Evolutionary conservation across 2,888 invertebrate species (phyloP).

Genomic region (Apodemia zela): DNA sequence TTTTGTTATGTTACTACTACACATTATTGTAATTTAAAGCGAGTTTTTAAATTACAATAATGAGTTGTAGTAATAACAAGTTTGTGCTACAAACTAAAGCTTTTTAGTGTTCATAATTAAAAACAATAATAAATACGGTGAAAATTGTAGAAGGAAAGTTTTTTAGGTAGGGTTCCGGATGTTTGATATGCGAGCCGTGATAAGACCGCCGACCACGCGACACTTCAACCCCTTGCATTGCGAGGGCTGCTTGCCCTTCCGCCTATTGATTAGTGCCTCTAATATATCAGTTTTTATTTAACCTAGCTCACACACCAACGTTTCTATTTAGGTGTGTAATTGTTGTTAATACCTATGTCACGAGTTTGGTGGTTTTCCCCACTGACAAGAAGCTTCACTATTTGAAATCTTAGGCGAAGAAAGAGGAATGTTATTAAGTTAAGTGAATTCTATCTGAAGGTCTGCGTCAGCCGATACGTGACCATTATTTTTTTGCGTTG

Average conservation of each 20-base stretch:
- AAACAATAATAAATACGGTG: slow-evolving; percentile 20
- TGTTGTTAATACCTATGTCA: background rate
- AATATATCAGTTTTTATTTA: slow-evolving; percentile 41
- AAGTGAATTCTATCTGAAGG: too few relatives aligned
- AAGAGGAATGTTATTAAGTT: too few relatives aligned
- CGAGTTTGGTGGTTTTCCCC: background rate
- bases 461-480: too few relatives aligned
- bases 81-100: background rate
- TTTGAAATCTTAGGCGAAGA: too few relatives aligned
- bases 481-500: too few relatives aligned
- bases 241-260: slow-evolving; percentile 71
- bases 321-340: background rate
- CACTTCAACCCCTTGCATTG: slow-evolving; percentile 72
- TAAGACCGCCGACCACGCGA: slow-evolving; percentile 69
- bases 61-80: background rate
- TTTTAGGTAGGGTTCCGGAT: slow-evolving; percentile 53
- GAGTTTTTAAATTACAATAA: background rate
- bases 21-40: background rate
- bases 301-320: background rate
- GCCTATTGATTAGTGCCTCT: slow-evolving; percentile 74
- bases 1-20: background rate
- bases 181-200: slow-evolving; percentile 74
- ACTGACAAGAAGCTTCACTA: background rate
- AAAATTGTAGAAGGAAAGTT: slow-evolving; percentile 23
- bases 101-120: slow-evolving; percentile 9